These are phyloP conservation scores for Rhizomys pruinosus DNA, from an alignment of 2,113 vertebrate species.

Conservation along the genomic window DNA sequence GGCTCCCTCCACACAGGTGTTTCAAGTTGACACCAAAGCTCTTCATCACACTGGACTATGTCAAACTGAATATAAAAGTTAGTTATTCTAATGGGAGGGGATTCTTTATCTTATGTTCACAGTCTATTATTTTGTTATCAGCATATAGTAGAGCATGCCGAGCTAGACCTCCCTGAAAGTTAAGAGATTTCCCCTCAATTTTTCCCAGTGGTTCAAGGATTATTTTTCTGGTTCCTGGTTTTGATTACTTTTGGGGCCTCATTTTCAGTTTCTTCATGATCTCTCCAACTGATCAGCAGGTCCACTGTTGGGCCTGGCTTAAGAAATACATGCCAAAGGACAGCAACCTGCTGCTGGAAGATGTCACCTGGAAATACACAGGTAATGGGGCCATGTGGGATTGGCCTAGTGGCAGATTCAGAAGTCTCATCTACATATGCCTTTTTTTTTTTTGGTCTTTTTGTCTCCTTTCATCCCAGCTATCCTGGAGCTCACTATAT, in stretches of 20 bases:
- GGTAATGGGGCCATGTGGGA: constrained; percentile 83
- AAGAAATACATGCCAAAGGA: constrained; percentile 93
- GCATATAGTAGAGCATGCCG: background rate
- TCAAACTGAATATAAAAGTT: background rate
- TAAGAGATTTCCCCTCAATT: background rate
- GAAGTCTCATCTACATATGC: background rate
- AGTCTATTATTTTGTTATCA: background rate
- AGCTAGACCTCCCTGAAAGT: background rate
- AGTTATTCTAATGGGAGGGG: background rate
- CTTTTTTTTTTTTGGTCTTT: no score
- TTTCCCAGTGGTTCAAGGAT: background rate
- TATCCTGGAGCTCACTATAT: no score
- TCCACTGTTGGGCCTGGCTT: constrained; percentile 98
- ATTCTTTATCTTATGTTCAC: background rate
- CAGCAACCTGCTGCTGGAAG: constrained; percentile 93
- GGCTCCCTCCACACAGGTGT: no score
- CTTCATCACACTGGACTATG: no score
- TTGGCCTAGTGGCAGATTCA: background rate
- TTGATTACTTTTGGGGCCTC: constrained; percentile 58
- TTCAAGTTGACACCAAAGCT: no score
- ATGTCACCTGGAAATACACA: constrained; percentile 99
- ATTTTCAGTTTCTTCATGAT: constrained; percentile 96
- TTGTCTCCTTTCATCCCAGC: no score
- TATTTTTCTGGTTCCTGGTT: constrained; percentile 38
- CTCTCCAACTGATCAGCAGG: constrained; percentile 98